Evolutionary conservation across 2,797 vertebrate species (phyloP).

Genomic region (Myotis planiceps): DNA sequence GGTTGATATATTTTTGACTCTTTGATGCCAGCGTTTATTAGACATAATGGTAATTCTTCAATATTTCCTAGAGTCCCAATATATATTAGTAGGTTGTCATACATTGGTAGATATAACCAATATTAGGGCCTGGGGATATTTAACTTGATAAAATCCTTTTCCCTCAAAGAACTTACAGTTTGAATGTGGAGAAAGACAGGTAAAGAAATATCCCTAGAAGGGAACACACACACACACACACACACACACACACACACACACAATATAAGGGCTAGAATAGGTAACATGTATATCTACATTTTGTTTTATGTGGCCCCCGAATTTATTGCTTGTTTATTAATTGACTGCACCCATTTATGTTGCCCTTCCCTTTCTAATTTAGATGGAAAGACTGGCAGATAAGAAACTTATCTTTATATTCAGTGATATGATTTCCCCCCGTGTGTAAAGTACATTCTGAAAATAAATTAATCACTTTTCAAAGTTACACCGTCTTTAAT

Average conservation of each 20-base stretch:
- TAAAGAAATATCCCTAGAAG: not conserved
- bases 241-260: not conserved
- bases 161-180: not conserved
- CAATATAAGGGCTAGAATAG: rapidly evolving
- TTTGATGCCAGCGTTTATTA: not conserved
- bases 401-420: not conserved
- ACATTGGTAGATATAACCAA: not conserved
- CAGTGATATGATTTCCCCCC: not conserved
- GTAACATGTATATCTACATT: not conserved
- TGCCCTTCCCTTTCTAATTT: not conserved
- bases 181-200: not conserved
- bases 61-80: not conserved
- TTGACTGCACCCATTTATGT: not conserved
- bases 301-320: not conserved
- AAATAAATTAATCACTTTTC: conserved; percentile 7
- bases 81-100: not conserved
- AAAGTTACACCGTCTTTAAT: not conserved
- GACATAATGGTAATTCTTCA: not conserved
- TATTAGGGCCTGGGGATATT: not conserved
- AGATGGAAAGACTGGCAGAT: not conserved
- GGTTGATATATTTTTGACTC: not conserved
- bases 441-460: not conserved
- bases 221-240: not conserved
- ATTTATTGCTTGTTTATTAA: not conserved
- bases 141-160: not conserved